Conservation (phyloP, 2,797 vertebrate genomes). For the Periparus ater region DNA sequence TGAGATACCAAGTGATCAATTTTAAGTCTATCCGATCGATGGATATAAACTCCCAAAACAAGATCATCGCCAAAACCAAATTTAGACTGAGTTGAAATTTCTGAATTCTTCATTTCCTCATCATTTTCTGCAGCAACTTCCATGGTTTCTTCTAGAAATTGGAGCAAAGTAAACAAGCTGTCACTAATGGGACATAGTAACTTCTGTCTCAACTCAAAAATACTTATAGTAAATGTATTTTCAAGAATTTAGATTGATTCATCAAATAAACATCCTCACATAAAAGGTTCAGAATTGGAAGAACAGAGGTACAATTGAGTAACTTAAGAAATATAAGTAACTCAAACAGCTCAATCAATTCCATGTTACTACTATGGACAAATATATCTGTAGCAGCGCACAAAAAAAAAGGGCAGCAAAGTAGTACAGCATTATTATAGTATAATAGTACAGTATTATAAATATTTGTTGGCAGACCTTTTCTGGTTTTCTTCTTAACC, state of each 20-base stretch:
- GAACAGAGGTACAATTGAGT: background rate
- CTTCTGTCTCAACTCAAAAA: background rate
- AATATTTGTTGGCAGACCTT: slow-evolving; percentile 47
- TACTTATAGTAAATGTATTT: background rate
- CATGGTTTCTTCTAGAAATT: slow-evolving; percentile 53
- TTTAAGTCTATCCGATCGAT: slow-evolving; percentile 89
- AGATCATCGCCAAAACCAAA: slow-evolving; percentile 82
- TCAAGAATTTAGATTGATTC: background rate
- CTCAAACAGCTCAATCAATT: background rate
- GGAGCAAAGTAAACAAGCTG: background rate
- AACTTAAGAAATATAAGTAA: background rate
- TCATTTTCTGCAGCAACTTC: slow-evolving; percentile 48
- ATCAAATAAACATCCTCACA: background rate
- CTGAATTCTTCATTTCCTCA: slow-evolving; percentile 48
- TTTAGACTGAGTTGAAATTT: slow-evolving; percentile 61
- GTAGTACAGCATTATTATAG: background rate
- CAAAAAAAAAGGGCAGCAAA: background rate
- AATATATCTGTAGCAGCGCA: background rate
- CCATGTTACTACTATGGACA: background rate
- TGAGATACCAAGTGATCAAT: slow-evolving; percentile 88
- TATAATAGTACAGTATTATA: background rate
- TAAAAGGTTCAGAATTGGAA: background rate
- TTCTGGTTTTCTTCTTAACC: slow-evolving; percentile 85
- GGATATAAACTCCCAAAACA: slow-evolving; percentile 90
- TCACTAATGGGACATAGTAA: background rate